Conservation (phyloP, 2,888 invertebrate species). For the Agrilus cyanescens region DNA sequence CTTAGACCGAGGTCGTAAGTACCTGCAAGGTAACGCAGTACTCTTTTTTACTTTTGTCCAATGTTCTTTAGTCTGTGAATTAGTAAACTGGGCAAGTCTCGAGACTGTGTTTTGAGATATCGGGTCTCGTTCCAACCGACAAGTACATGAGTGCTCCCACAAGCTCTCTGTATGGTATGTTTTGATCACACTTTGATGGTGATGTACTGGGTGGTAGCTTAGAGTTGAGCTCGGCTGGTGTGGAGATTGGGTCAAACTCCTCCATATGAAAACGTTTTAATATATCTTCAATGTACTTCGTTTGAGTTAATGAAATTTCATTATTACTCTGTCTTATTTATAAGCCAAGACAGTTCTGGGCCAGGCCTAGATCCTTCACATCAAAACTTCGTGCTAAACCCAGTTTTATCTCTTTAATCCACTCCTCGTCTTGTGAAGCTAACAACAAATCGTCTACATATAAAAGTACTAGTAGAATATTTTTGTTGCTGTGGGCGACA, state of each 20-base stretch:
- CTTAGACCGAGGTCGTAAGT: too few species aligned
- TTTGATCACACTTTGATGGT: too few species aligned
- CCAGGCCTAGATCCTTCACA: slow-evolving; percentile 10
- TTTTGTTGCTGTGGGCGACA: too few species aligned
- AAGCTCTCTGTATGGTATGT: too few species aligned
- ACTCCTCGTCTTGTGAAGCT: background rate
- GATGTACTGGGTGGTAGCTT: background rate
- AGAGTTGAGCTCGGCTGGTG: slow-evolving; percentile 6
- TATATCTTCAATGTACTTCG: slow-evolving; percentile 10
- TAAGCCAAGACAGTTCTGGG: slow-evolving; percentile 13
- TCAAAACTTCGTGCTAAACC: slow-evolving; percentile 5
- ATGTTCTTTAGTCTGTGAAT: too few species aligned
- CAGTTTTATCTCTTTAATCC: background rate
- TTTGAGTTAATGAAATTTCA: slow-evolving; percentile 9
- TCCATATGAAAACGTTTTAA: slow-evolving; percentile 11
- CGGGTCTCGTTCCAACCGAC: too few species aligned
- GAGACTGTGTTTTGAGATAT: too few species aligned
- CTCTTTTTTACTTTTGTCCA: too few species aligned
- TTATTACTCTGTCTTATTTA: slow-evolving; percentile 9
- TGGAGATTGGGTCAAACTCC: slow-evolving; percentile 10
- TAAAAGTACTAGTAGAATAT: background rate
- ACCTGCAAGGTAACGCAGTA: too few species aligned
- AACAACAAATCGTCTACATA: slow-evolving; percentile 1
- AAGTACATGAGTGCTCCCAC: too few species aligned
- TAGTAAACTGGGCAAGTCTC: too few species aligned